These are phyloP conservation scores for Oreochromis grahami DNA, from an alignment of 2,797 vertebrate genomes.

Conservation along the genomic window DNA sequence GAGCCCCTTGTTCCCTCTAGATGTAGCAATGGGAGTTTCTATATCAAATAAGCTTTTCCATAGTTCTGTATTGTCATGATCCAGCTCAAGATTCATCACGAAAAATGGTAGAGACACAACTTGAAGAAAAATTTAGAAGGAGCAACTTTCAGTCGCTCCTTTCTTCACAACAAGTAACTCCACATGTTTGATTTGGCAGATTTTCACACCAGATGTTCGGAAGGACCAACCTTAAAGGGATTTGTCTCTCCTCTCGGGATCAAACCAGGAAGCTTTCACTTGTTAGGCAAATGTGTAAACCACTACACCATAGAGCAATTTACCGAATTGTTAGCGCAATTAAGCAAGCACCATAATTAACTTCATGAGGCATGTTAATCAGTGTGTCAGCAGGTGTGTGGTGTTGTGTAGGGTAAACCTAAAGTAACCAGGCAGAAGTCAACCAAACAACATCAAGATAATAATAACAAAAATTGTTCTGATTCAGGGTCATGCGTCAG, in stretches of 20 bases:
- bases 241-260: not conserved
- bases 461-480: not conserved
- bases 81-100: not conserved
- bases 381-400: not conserved
- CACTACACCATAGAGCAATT: not conserved
- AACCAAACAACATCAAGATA: not conserved
- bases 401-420: not conserved
- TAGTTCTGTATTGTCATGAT: not conserved
- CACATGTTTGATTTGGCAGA: not conserved
- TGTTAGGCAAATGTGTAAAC: not conserved
- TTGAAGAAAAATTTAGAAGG: not conserved
- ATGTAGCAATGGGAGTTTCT: not conserved
- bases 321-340: not conserved
- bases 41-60: not conserved
- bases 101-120: not conserved
- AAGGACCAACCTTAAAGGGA: not conserved
- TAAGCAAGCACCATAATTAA: not conserved
- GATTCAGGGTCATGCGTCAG: not conserved
- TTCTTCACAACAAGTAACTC: not conserved
- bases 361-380: not conserved
- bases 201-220: not conserved
- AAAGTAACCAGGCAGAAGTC: not conserved
- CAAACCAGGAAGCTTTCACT: not conserved
- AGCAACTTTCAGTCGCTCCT: not conserved
- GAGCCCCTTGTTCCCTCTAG: not conserved